Evolutionary conservation across 1,140 invertebrate species (phyloP), one percentile per base, ranked within the genome.

Genomic region (Drosophila nigromelanica): DNA sequence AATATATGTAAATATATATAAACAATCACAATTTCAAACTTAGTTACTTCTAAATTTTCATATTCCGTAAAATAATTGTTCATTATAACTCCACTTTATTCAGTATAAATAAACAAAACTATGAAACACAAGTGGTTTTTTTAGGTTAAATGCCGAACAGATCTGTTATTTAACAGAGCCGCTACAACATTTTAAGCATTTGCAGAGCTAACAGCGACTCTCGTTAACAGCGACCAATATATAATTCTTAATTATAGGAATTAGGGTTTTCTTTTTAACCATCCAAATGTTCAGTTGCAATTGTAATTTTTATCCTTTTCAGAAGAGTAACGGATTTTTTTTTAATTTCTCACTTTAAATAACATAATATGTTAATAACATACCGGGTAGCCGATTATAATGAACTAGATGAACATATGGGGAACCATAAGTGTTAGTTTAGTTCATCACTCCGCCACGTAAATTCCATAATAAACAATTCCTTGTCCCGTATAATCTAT

Each of bases 51-150:
- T 51, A 90, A 70, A 54, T 90, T 80, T 56, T 90, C 85, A 66
- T 90, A 90, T 59, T 87, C 81, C 6, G 71, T 73, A 60, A 90
- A 91, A 67, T 91, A 90, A 1, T 60, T 70, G 14, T 68, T 83
- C 12, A 73, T 47, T 66, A 55, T 89, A 18, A 37, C 10, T 40
- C 7, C 4, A 10, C 21, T 11, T 56, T 47, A 21, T 39, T 45
- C 27, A 50, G 33, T 15, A 30, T 56, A 0, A 5, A 15, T 30
- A 54, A 60, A 42, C 45, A 7, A 66, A 72, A 12, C 0, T 14
- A 15, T 21, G 51, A 66, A 43, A 4, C 45, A 43, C 14, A 66
- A 43, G 10, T 18, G 1, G 0, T 37, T n/a, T 72, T 72, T 66
- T 18, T 43, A 72, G 69, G 69, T 72, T 72, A 71, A 58, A 69